These are phyloP conservation scores for Craniophora ligustri DNA, from an alignment of 2,888 invertebrate genomes.

Conservation along the genomic window DNA sequence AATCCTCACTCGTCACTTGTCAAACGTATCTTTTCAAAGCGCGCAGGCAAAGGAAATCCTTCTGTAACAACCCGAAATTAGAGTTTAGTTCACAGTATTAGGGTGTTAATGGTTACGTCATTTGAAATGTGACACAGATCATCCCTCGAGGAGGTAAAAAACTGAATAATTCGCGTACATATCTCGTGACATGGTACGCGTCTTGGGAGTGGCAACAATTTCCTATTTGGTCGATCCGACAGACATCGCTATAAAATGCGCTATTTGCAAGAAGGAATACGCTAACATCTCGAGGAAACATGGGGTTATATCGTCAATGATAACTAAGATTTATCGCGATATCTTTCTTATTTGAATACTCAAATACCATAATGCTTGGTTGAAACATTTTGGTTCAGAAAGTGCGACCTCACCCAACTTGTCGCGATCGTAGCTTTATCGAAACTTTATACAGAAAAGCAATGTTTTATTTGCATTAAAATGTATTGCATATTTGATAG, in stretches of 20 bases:
- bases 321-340: slow-evolving; percentile 40
- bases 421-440: slow-evolving; percentile 43
- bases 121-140: slow-evolving; percentile 62
- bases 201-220: slow-evolving; percentile 79
- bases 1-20: slow-evolving; percentile 66
- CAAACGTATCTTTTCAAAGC: slow-evolving; percentile 57
- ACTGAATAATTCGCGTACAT: slow-evolving; percentile 81
- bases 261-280: slow-evolving; percentile 71
- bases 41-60: slow-evolving; percentile 34
- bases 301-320: slow-evolving; percentile 34
- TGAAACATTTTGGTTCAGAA: slow-evolving; percentile 37
- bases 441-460: slow-evolving; percentile 23
- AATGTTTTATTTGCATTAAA: slow-evolving; percentile 44
- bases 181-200: slow-evolving; percentile 76
- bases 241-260: slow-evolving; percentile 71
- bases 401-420: slow-evolving; percentile 16
- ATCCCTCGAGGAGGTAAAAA: slow-evolving; percentile 78
- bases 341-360: slow-evolving; percentile 34
- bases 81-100: slow-evolving; percentile 29
- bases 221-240: slow-evolving; percentile 76
- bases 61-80: slow-evolving; percentile 30
- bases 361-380: slow-evolving; percentile 36
- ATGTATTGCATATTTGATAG: slow-evolving; percentile 52
- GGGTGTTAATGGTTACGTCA: slow-evolving; percentile 58
- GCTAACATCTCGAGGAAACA: slow-evolving; percentile 53